Conservation (phyloP, 2,888 invertebrate genomes). For the Drosophila kanekoi region DNA sequence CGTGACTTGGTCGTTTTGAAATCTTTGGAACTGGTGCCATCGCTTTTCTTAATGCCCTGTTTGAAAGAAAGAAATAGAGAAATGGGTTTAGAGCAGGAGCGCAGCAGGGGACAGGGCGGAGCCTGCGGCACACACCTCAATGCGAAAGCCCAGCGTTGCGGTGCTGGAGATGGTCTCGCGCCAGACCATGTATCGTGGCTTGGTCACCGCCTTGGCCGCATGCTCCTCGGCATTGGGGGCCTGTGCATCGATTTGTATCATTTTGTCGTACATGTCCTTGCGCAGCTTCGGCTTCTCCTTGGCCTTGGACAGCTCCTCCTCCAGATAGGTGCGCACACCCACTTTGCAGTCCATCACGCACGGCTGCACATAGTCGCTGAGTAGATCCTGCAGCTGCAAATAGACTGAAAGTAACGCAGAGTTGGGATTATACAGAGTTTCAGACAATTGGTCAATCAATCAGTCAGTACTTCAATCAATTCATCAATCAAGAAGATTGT, state of each 20-base stretch:
- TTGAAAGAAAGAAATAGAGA: neutral
- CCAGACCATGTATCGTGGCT: constrained; percentile 98
- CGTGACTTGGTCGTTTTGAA: constrained; percentile 96
- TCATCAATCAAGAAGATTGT: no score
- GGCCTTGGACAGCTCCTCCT: constrained; percentile 97
- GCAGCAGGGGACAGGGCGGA: no score
- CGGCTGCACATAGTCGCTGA: constrained; percentile 95
- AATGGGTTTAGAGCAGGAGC: neutral
- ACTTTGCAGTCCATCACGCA: constrained; percentile 99
- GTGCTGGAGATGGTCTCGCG: constrained; percentile 98
- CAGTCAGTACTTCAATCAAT: no score
- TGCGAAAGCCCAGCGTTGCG: constrained; percentile 97
- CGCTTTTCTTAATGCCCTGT: constrained; percentile 93
- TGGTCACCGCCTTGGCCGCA: constrained; percentile 95
- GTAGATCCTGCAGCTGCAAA: constrained; percentile 95
- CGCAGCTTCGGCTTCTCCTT: constrained; percentile 96
- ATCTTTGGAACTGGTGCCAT: constrained; percentile 96
- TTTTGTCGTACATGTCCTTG: constrained; percentile 99
- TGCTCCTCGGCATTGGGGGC: constrained; percentile 97
- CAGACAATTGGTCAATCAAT: neutral
- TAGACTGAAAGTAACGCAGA: constrained; percentile 87
- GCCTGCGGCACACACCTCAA: constrained; percentile 88
- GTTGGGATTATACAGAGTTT: no score
- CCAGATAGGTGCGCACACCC: constrained; percentile 96
- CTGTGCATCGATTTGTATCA: constrained; percentile 95